Base-by-base conservation (phyloP, 1,140 invertebrate genomes). In the Drosophila fuyamai region DNA sequence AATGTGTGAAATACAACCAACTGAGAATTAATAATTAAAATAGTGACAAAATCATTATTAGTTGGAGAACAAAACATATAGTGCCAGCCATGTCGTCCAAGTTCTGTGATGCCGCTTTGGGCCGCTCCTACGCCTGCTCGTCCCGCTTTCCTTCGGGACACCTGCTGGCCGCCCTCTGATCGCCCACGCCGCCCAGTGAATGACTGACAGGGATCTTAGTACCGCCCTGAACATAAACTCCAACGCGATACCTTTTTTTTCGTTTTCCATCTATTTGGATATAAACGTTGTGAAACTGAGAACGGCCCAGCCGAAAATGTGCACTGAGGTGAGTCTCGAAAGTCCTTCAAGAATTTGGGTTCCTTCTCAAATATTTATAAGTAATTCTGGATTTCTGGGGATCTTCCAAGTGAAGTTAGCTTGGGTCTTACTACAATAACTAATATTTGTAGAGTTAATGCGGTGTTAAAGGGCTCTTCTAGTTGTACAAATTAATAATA, bases 271-370 rank as follows among this genome's bases (percentile, higher is more conserved):
- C 36, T 62, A 59, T 73, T 83, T 83, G 79, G 79, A 83, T 88
- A 83, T 73, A 88, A 82, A 73, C 67, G 59, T 75, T 83, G 79
- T 83, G 48, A 88, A 74, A 55, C 66, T 76, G 35, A 63, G 46
- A 57, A 90, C 84, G 84, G 83, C 83, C 46, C 79, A 83, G 83
- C 83, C 83, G 76, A 89, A 83, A 84, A 89, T 89, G 84, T 89
- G 84, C 84, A 89, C 84, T 65, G 84, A 89, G 84, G 84, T 89
- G 70, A 89, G 84, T 80, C 43, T 18, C 14, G 13, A 29, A 35
- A 7, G 10, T 23, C 58, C 14, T 18, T 13, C n/a, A 16, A 35
- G 9, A n/a, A 43, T 18, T 18, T 36, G 14, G 16, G 4, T 12
- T 16, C 7, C 10, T 10, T 47, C 12, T 6, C 1, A 32, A 12